Evolutionary conservation across 2,888 invertebrate genomes (phyloP).

Genomic region (Darwinula stevensoni): DNA sequence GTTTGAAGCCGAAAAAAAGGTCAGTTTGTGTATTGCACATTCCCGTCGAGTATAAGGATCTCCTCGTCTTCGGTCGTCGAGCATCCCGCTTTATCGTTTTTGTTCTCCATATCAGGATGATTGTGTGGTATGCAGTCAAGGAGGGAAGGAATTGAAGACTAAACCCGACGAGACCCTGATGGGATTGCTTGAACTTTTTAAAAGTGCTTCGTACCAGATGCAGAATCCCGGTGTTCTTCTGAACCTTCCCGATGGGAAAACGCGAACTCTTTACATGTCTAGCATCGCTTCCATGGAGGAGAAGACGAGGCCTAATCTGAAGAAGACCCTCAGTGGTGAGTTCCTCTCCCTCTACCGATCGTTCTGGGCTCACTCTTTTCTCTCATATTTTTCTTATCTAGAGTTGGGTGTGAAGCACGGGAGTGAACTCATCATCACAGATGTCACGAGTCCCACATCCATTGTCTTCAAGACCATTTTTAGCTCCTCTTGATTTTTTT

Average conservation of each 20-base stretch:
- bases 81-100: no score
- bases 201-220: no score
- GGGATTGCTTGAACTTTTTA: slow-evolving; percentile 49
- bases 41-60: no score
- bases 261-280: slow-evolving; percentile 76
- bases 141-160: slow-evolving; percentile 12
- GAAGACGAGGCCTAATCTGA: slow-evolving; percentile 56
- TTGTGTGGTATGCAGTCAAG: slow-evolving; percentile 61
- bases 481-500: no score
- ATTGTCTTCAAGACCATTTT: no score
- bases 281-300: slow-evolving; percentile 72
- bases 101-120: no score
- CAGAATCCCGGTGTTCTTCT: no score
- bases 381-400: slow-evolving; percentile 12
- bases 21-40: no score
- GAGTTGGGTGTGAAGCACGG: slow-evolving; percentile 63
- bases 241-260: slow-evolving; percentile 48
- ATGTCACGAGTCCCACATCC: slow-evolving; percentile 59
- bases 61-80: no score
- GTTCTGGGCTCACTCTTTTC: neutral
- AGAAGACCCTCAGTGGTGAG: slow-evolving; percentile 36
- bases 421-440: slow-evolving; percentile 62
- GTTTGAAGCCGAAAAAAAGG: slow-evolving; percentile 65
- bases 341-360: no score
- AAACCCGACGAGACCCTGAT: slow-evolving; percentile 29